Evolutionary conservation across 2,888 invertebrate genomes (phyloP), one percentile per base, ranked within the genome.

Genomic region (Agonopterix heracliana): DNA sequence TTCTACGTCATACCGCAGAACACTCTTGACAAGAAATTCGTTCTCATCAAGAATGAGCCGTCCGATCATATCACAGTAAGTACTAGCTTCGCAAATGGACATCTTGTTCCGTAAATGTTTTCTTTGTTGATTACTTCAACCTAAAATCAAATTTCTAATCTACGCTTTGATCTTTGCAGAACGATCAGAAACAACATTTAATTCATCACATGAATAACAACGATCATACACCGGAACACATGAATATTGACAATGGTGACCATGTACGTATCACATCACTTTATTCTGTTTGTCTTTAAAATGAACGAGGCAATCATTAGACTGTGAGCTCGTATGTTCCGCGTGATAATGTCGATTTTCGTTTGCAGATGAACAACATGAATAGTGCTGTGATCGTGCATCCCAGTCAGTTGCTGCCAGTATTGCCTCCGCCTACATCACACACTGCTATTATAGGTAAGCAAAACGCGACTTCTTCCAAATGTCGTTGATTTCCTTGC

Each of bases 391-490:
- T 95, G 49, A 95, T 95, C 71, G 95, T 95, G 46, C 93, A 94
- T 65, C 94, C 95, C 34, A 94, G 93, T 55, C 95, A 96, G 72
- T 81, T 96, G 66, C 86, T 95, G 60, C 95, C 95, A 12, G 92
- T 94, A 35, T 71, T 94, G 64, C 93, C 93, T 12, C 89, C 89
- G 42, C 87, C 87, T 3, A 82, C 84, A 4, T 81, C 84, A 9
- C 87, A 87, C 61, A 83, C 88, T 1, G 76, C 81, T 46, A 88
- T 88, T 51, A 85, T 87, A 54, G 88, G 89, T 88, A 57, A 83
- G 79, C 68, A 26, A 26, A 5, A 26, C 3, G 5, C 26, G 5
- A 26, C 26, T 26, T 26, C 26, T 26, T 49, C 5, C 26, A 7
- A 26, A 26, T 26, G 5, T 26, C 26, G 17, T 17, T 17, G 17